phyloP scores from a whole-genome alignment of 2,113 vertebrate genomes.

The Passer domesticus region DNA sequence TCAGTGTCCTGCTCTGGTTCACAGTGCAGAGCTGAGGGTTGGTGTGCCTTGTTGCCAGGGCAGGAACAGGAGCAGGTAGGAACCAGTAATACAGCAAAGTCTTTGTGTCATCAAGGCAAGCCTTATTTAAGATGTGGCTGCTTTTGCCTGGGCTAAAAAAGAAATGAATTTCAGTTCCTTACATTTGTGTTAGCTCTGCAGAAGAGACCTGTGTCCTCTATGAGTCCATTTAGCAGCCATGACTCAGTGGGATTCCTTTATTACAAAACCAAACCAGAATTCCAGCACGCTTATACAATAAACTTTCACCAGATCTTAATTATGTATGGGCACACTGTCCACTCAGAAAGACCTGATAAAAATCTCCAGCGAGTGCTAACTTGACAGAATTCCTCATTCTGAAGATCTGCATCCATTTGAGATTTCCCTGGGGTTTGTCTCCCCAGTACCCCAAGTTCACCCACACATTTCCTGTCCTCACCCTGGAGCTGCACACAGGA shows the following conservation, averaged over 20 bases:
- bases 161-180: constrained; percentile 9
- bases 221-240: background rate
- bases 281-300: constrained; percentile 56
- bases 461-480: constrained; percentile 41
- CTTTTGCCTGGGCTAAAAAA: background rate
- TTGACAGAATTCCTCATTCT: constrained; percentile 18
- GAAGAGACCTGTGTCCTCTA: background rate
- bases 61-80: background rate
- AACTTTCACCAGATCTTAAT: constrained; percentile 54
- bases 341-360: background rate
- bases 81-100: constrained; percentile 48
- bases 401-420: constrained; percentile 9
- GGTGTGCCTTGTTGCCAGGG: background rate
- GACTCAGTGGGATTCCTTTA: constrained; percentile 37
- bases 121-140: background rate
- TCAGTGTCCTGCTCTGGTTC: background rate
- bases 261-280: constrained; percentile 57
- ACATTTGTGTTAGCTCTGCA: constrained; percentile 7
- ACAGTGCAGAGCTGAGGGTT: background rate
- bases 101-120: background rate
- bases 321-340: background rate
- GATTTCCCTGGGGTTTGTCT: constrained; percentile 26
- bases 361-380: constrained; percentile 36
- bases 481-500: background rate
- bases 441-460: background rate